A percentile compares a stretch with the other conserved stretches of the same genome.
Evolutionary conservation across 2,888 invertebrate genomes (phyloP).

Genomic region (Conops quadrifasciatus): DNA sequence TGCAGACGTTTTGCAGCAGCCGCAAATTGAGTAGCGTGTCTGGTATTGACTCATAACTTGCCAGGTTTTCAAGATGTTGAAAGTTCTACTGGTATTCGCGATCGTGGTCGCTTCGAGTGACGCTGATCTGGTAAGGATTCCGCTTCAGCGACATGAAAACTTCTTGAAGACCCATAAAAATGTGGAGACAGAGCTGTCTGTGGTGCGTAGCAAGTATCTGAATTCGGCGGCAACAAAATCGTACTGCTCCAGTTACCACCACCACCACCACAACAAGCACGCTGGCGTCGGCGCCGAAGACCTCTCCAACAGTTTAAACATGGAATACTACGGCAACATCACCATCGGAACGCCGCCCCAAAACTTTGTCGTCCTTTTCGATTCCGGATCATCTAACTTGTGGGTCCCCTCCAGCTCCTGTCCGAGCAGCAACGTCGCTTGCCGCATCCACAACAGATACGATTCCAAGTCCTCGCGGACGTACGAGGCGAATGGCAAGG

Average conservation of each 20-base stretch:
- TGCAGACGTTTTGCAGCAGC: too few relatives aligned
- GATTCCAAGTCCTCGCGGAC: slow-evolving; percentile 83
- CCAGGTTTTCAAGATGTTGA: slow-evolving; percentile 46
- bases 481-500: slow-evolving; percentile 86
- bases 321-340: slow-evolving; percentile 66
- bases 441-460: slow-evolving; percentile 95
- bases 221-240: not conserved
- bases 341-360: slow-evolving; percentile 90
- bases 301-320: slow-evolving; percentile 49
- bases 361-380: slow-evolving; percentile 92
- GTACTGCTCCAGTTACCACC: not conserved
- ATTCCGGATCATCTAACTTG: slow-evolving; percentile 86
- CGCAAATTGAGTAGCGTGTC: too few relatives aligned
- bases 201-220: slow-evolving; percentile 44
- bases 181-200: slow-evolving; percentile 41
- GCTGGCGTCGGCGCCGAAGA: slow-evolving; percentile 27
- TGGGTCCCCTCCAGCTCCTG: slow-evolving; percentile 99
- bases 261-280: slow-evolving; percentile 1
- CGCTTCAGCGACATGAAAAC: slow-evolving; percentile 50
- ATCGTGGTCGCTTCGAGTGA: slow-evolving; percentile 48
- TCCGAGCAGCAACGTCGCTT: slow-evolving; percentile 88
- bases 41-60: too few relatives aligned
- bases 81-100: slow-evolving; percentile 47
- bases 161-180: slow-evolving; percentile 45
- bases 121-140: slow-evolving; percentile 50